Conservation (phyloP, 2,888 invertebrate genomes). For the Baronia brevicornis region DNA sequence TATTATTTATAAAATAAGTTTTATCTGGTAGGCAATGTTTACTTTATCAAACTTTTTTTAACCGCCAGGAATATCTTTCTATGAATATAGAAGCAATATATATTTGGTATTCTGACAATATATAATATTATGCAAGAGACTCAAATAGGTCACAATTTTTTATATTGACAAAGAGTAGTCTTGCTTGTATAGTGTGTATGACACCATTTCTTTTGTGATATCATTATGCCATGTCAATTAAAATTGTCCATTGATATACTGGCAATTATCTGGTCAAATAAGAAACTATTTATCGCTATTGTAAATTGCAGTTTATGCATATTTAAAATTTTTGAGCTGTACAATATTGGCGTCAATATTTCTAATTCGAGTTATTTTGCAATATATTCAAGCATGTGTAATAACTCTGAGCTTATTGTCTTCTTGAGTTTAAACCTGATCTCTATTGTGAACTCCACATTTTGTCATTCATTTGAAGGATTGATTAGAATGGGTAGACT, state of each 20-base stretch:
- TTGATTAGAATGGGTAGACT: constrained; percentile 36
- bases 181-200: constrained; percentile 40
- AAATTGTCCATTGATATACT: constrained; percentile 63
- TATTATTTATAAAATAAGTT: constrained; percentile 4
- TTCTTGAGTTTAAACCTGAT: constrained; percentile 53
- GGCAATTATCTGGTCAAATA: constrained; percentile 66
- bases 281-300: constrained; percentile 65
- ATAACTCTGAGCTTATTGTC: constrained; percentile 47
- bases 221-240: constrained; percentile 69
- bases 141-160: no score
- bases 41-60: constrained; percentile 5
- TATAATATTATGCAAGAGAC: no score
- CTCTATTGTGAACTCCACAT: constrained; percentile 65
- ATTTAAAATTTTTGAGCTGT: constrained; percentile 49
- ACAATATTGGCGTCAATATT: constrained; percentile 30
- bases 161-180: no score
- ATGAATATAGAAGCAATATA: constrained; percentile 9
- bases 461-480: constrained; percentile 43
- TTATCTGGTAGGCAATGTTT: constrained; percentile 9
- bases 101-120: neutral
- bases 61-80: constrained; percentile 8
- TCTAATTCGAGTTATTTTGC: constrained; percentile 27
- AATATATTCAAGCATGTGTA: constrained; percentile 27
- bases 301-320: constrained; percentile 62
- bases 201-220: constrained; percentile 65